Percentiles rank a stretch among this genome's conserved stretches.
These are phyloP conservation scores for Lutjanus argentimaculatus DNA, from an alignment of 2,797 vertebrate genomes.

Conservation along the genomic window DNA sequence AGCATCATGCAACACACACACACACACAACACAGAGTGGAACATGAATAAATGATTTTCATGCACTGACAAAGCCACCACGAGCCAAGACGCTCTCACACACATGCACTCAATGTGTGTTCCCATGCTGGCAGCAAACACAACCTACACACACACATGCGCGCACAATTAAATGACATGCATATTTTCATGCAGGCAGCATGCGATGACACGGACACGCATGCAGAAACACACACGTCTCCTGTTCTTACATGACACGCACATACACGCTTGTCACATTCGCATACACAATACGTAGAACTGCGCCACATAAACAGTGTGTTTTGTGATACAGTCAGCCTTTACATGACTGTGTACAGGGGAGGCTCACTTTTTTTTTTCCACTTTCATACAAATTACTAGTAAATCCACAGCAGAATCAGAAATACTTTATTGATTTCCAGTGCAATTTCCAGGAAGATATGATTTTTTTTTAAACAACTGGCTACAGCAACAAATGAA, in stretches of 20 bases:
- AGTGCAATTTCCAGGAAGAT: too few species aligned
- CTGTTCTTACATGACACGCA: constrained; percentile 34
- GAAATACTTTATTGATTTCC: too few species aligned
- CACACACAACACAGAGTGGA: constrained; percentile 31
- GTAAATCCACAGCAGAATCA: not conserved
- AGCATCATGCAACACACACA: constrained; percentile 40
- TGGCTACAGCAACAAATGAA: too few species aligned
- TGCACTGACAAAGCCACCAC: constrained; percentile 65
- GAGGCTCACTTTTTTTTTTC: not conserved
- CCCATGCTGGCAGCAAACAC: constrained; percentile 39
- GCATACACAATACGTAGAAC: not conserved
- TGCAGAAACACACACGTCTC: constrained; percentile 29
- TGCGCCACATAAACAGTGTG: not conserved
- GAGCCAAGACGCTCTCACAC: constrained; percentile 48
- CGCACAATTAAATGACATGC: constrained; percentile 67
- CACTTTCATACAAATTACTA: not conserved
- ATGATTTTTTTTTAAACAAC: too few species aligned
- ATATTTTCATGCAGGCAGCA: constrained; percentile 60
- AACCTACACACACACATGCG: constrained; percentile 26
- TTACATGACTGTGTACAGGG: not conserved
- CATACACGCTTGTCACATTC: constrained; percentile 26
- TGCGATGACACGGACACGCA: constrained; percentile 58
- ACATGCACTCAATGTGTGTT: constrained; percentile 33
- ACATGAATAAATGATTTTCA: constrained; percentile 80
- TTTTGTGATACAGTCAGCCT: not conserved